A percentile compares a stretch with the other conserved stretches of the same genome.
Evolutionary conservation across 2,888 invertebrate genomes (phyloP).

Genomic region (Sisyra nigra): DNA sequence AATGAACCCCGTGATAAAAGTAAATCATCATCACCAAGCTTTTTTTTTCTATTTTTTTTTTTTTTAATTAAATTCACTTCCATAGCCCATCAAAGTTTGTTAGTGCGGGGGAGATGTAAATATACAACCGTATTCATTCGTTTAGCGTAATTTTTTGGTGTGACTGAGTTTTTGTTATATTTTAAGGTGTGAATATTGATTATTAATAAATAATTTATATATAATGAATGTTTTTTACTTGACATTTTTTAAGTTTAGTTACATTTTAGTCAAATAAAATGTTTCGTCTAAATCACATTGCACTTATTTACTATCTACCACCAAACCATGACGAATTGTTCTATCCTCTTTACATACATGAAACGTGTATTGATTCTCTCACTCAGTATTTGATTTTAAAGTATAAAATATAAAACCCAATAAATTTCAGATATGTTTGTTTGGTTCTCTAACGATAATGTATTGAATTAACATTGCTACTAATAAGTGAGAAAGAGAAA

Average conservation of each 20-base stretch:
- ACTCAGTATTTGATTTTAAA: too few species aligned
- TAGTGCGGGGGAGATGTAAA: too few species aligned
- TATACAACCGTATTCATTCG: background rate
- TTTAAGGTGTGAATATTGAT: constrained; percentile 4
- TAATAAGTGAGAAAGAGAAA: too few species aligned
- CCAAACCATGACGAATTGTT: background rate
- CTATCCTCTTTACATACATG: too few species aligned
- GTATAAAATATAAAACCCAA: too few species aligned
- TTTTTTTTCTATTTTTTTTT: too few species aligned
- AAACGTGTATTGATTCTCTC: too few species aligned
- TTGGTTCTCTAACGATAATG: too few species aligned
- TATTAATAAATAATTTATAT: constrained; percentile 1
- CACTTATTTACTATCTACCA: background rate
- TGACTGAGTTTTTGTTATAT: constrained; percentile 5
- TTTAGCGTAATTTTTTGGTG: constrained; percentile 5
- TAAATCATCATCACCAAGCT: constrained; percentile 4
- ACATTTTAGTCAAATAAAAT: constrained; percentile 5
- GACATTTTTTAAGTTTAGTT: constrained; percentile 1
- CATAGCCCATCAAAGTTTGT: too few species aligned
- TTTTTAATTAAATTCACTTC: too few species aligned
- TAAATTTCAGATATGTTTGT: too few species aligned
- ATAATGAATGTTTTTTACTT: constrained; percentile 5
- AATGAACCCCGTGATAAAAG: constrained; percentile 1
- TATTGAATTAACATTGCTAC: too few species aligned
- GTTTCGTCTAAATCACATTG: constrained; percentile 1